Conservation (phyloP, 2,797 vertebrate genomes). For the Hemibagrus guttatus region DNA sequence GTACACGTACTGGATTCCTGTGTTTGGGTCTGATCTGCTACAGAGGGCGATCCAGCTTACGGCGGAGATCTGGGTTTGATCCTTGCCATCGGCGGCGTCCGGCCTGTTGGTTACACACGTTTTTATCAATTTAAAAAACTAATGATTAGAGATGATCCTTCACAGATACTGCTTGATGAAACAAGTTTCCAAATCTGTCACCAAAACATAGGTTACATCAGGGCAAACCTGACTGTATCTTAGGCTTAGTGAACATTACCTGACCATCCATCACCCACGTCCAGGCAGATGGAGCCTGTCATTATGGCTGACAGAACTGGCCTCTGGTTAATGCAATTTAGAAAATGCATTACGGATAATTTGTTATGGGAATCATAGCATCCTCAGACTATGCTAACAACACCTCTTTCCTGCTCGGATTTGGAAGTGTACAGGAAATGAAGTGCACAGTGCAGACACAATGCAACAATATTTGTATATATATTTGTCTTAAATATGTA, state of each 20-base stretch:
- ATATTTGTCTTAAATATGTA: too few species aligned
- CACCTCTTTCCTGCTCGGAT: neutral
- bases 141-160: neutral
- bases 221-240: conserved; percentile 10
- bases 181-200: neutral
- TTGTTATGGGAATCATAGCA: conserved; percentile 11
- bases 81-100: too few species aligned
- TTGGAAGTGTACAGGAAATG: neutral
- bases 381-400: neutral
- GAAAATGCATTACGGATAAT: conserved; percentile 6
- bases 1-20: too few species aligned
- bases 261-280: neutral
- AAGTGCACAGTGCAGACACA: neutral
- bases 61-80: too few species aligned
- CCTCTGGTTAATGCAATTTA: conserved; percentile 48
- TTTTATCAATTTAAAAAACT: neutral
- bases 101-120: neutral
- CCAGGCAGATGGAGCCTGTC: conserved; percentile 12
- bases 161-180: neutral
- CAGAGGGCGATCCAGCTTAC: too few species aligned
- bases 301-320: conserved; percentile 27
- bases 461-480: neutral
- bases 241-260: conserved; percentile 10
- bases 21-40: too few species aligned
- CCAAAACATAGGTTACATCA: neutral